Evolutionary conservation across 2,113 vertebrate genomes (phyloP), one percentile per base, ranked within the genome.

Genomic region (Symphodus melops): DNA sequence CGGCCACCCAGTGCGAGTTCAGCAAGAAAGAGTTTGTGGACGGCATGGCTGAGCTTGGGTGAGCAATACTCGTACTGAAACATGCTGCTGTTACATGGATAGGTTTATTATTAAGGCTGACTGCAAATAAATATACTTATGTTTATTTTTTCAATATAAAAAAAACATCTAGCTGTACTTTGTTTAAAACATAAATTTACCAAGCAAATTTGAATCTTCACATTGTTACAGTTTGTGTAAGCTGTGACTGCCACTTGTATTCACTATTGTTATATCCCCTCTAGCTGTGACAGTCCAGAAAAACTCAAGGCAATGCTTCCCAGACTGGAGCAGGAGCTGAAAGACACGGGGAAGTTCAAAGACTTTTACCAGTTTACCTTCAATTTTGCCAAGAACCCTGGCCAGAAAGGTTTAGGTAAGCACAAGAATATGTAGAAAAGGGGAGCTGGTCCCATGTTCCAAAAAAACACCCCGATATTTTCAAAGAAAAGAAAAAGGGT

Each of bases 281-380:
- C 54, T 83, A 98, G 98, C 86, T 98, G 97, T 83, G 97, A 98
- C 81, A 96, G 94, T 84, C 95, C 95, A 21, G 97, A 97, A 60
- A 97, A 97, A 83, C 93, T 99, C 33, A 96, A 95, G 86, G 86
- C 95, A 21, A 90, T 96, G 52, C 95, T 99, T 68, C 97, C 97
- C 52, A 93, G 95, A 81, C 81, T 98, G 87, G 98, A 99, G 80
- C 97, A 96, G 84, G 98, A 99, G 77, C 92, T 98, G 39, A 97
- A 97, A 92, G 97, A 98, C 87, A 91, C 94, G 5, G 92, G 89
- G 25, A 98, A 97, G 83, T 98, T 98, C 86, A 98, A 97, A 93
- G 97, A 98, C 81, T 97, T 99, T 82, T 98, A 99, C 91, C 97
- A 99, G 81, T 96, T 99, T 91, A 98, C 97, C 73, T 98, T 99